Evolutionary conservation across 2,888 invertebrate genomes (phyloP), one percentile per base, ranked within the genome.

Genomic region (Zele albiditarsus): DNA sequence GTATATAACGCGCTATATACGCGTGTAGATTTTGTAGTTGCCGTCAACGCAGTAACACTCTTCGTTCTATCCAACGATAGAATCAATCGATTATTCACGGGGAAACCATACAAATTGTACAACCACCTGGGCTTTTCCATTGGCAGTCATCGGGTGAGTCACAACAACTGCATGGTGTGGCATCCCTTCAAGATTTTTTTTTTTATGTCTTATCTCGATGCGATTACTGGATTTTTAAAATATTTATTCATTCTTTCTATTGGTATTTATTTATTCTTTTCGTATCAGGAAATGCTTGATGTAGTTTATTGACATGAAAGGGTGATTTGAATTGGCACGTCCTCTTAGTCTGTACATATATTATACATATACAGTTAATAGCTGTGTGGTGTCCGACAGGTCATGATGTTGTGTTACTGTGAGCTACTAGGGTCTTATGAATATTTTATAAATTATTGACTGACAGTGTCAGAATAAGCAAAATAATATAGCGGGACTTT

Each of bases 51-150:
- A 71, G 42, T 42, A 25, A 38, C 62, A 46, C 25, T 46, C 68
- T 38, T 31, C 20, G 2, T 38, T 31, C 28, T 62, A 42, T 53
- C n/a, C 38, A 38, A 27, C 46, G 42, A 60, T 62, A n/a, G 28
- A 58, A 73, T 31, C 66, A 73, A 73, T 73, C 66, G 73, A 73
- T 73, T 73, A 33, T 67, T 73, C 58, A 57, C 38, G 73, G 38
- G 38, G 73, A 66, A 73, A 73, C 73, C 73, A 27, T 73, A 73
- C 38, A 73, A 73, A 58, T 38, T 73, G 20, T 38, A 38, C 16
- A 65, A 27, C 71, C 73, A 66, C 42, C 73, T 73, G 38, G 66
- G 53, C 20, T 33, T 71, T 46, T 71, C 28, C 27, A 25, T 10
- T 33, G 28, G 42, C 42, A 58, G 53, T 58, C 58, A 60, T 71